Percentiles rank a stretch among this genome's conserved stretches.
Conservation (phyloP, 2,888 invertebrate species). For the Priocnemis perturbator region DNA sequence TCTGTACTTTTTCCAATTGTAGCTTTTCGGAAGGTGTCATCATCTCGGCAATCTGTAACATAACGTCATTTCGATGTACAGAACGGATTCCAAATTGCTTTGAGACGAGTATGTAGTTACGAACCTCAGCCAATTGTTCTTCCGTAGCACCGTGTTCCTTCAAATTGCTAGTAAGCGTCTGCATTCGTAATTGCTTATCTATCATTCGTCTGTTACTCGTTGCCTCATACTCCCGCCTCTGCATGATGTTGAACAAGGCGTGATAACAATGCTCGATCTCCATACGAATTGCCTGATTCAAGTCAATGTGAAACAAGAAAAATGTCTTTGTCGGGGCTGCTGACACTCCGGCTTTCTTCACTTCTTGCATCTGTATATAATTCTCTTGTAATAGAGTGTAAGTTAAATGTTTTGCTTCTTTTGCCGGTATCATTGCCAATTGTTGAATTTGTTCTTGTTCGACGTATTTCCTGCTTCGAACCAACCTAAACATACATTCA, state of each 20-base stretch:
- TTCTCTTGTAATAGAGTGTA: constrained; percentile 91
- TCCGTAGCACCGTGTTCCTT: constrained; percentile 86
- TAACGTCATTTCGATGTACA: constrained; percentile 5
- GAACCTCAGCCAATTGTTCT: constrained; percentile 87
- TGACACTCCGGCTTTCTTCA: constrained; percentile 82
- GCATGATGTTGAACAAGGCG: constrained; percentile 82
- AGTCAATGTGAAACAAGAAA: constrained; percentile 85
- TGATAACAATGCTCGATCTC: constrained; percentile 84
- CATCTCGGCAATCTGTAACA: constrained; percentile 86
- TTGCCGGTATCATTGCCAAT: constrained; percentile 94
- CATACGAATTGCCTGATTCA: constrained; percentile 83
- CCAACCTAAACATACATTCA: constrained; percentile 78
- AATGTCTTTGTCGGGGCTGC: constrained; percentile 89
- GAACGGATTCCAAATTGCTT: neutral
- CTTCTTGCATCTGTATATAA: constrained; percentile 83
- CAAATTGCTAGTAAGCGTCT: constrained; percentile 88
- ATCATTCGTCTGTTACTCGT: constrained; percentile 86
- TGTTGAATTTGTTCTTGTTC: constrained; percentile 96
- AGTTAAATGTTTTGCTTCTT: constrained; percentile 92
- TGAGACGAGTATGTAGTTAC: constrained; percentile 38
- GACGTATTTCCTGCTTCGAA: constrained; percentile 86
- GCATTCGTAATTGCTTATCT: constrained; percentile 91
- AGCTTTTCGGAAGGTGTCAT: constrained; percentile 90
- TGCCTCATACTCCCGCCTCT: constrained; percentile 81
- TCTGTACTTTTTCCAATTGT: constrained; percentile 85